These are phyloP conservation scores for Macrophya alboannulata DNA, from an alignment of 2,888 invertebrate species.

Conservation along the genomic window DNA sequence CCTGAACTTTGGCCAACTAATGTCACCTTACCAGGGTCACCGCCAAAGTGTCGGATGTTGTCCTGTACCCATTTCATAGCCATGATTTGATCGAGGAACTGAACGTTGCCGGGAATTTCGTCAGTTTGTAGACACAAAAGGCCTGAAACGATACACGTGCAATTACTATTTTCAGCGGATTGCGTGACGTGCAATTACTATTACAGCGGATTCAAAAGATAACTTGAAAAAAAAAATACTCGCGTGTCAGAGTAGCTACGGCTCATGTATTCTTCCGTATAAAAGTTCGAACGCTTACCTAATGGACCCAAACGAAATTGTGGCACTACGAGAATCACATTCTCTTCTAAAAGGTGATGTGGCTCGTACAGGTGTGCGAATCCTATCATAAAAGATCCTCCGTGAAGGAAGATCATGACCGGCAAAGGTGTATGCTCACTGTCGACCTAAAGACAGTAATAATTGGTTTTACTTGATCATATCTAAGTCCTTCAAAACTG, in stretches of 20 bases:
- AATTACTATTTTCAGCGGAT: background rate
- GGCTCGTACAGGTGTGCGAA: slow-evolving; percentile 77
- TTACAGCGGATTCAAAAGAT: background rate
- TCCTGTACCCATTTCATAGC: slow-evolving; percentile 82
- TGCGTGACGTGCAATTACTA: background rate
- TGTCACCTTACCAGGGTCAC: slow-evolving; percentile 80
- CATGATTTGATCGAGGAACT: slow-evolving; percentile 80
- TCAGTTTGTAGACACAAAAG: slow-evolving; percentile 81
- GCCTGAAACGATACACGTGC: slow-evolving; percentile 71
- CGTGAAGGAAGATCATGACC: slow-evolving; percentile 80
- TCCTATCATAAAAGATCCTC: slow-evolving; percentile 79
- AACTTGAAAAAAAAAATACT: background rate
- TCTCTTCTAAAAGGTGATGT: slow-evolving; percentile 79
- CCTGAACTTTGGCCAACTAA: slow-evolving; percentile 83
- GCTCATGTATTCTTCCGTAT: background rate
- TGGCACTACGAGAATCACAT: slow-evolving; percentile 80
- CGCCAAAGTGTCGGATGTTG: slow-evolving; percentile 81
- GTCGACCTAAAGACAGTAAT: background rate
- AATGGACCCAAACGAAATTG: slow-evolving; percentile 81
- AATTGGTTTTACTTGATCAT: background rate
- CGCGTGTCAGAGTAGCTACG: background rate
- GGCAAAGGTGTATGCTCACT: slow-evolving; percentile 64
- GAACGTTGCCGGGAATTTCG: slow-evolving; percentile 82
- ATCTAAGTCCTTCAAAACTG: background rate
- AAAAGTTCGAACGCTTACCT: slow-evolving; percentile 70